Percentiles rank a stretch among this genome's conserved stretches.
phyloP scores from a whole-genome alignment of 2,888 invertebrate species.

The Sphaerophoria taeniata region DNA sequence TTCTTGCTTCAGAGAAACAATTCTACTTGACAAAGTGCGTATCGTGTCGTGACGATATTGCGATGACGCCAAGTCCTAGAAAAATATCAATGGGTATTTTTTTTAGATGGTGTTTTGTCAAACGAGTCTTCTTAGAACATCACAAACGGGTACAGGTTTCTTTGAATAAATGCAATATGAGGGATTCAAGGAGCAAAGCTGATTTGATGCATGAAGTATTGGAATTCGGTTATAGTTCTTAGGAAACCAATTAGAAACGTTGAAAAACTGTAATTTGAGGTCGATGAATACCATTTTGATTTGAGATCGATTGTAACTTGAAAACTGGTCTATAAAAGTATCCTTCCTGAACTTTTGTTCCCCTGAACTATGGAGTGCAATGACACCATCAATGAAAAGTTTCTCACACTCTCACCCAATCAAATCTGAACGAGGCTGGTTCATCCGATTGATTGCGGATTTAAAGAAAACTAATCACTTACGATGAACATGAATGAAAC shows the following conservation, averaged over 20 bases:
- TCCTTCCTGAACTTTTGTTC: no score
- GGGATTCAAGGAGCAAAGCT: background rate
- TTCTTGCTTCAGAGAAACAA: background rate
- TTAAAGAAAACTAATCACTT: conserved; percentile 64
- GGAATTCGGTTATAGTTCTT: background rate
- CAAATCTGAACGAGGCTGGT: conserved; percentile 9
- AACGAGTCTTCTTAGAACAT: background rate
- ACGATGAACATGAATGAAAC: conserved; percentile 36
- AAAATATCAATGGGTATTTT: background rate
- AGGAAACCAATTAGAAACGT: no score
- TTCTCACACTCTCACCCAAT: background rate
- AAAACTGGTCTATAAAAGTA: no score
- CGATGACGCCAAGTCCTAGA: background rate
- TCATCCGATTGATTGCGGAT: conserved; percentile 44
- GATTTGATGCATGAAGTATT: background rate
- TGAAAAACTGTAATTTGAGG: no score
- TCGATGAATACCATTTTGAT: no score
- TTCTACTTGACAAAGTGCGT: background rate
- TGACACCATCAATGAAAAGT: background rate
- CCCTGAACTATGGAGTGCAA: no score
- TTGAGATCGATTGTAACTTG: no score
- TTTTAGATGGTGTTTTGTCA: no score
- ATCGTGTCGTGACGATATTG: background rate
- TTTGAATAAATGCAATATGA: background rate
- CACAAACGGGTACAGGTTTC: background rate